A percentile compares a stretch with the other conserved stretches of the same genome.
phyloP scores from a whole-genome alignment of 2,888 invertebrate species.

The Trileptium ribeirensis region DNA sequence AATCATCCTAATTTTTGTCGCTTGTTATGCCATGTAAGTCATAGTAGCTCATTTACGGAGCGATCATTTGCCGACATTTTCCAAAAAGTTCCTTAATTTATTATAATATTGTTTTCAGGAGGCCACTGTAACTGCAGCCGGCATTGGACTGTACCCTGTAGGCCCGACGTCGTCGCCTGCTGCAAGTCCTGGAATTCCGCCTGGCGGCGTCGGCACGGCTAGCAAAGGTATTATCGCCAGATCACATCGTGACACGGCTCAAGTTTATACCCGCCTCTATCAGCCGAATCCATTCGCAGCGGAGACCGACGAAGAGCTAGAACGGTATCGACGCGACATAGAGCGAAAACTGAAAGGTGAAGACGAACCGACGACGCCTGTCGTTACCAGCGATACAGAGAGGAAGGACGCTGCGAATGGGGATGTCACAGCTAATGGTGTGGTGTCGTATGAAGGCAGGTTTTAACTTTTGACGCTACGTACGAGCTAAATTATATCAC shows the following conservation, averaged over 20 bases:
- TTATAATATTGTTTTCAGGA: background rate
- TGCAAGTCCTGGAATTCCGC: background rate
- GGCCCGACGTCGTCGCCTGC: background rate
- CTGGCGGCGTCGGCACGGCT: conserved; percentile 68
- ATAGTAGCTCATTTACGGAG: too few species aligned
- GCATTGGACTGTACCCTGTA: background rate
- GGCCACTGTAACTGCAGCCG: background rate
- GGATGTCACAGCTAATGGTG: too few species aligned
- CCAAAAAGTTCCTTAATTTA: too few species aligned
- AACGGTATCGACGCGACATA: background rate
- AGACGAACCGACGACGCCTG: background rate
- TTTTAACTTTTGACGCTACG: too few species aligned
- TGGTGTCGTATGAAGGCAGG: too few species aligned
- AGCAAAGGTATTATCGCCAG: conserved; percentile 96
- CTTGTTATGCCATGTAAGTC: too few species aligned
- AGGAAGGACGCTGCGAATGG: too few species aligned
- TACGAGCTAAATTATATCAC: too few species aligned
- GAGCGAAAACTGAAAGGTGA: background rate
- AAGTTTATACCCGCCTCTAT: conserved; percentile 83
- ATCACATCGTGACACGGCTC: conserved; percentile 95
- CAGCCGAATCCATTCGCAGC: conserved; percentile 97
- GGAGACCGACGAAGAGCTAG: conserved; percentile 77
- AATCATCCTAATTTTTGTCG: too few species aligned
- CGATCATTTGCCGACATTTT: too few species aligned
- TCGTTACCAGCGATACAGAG: too few species aligned